phyloP scores from a whole-genome alignment of 2,888 invertebrate species.

The Neelides folsomi region DNA sequence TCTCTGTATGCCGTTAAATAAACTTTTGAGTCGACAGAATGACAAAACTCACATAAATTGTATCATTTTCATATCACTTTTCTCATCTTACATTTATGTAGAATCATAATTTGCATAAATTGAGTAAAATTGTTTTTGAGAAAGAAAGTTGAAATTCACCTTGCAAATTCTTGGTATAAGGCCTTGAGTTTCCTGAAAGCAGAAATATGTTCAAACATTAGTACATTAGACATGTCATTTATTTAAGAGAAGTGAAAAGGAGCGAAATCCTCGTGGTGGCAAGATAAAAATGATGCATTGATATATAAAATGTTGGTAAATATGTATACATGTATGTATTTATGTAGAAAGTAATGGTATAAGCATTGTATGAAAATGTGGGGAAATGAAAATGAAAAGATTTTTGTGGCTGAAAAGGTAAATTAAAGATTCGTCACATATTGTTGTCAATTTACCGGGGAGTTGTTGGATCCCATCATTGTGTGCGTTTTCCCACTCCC shows the following conservation, averaged over 20 bases:
- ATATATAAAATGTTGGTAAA: too few relatives aligned
- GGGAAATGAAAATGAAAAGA: too few relatives aligned
- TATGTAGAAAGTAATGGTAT: too few relatives aligned
- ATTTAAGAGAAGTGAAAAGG: neutral
- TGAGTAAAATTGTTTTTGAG: neutral
- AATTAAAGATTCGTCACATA: neutral
- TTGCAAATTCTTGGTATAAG: slow-evolving; percentile 75
- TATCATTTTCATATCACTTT: too few relatives aligned
- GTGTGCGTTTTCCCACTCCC: slow-evolving; percentile 84
- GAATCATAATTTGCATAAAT: neutral
- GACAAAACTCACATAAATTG: too few relatives aligned
- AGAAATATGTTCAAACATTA: slow-evolving; percentile 1
- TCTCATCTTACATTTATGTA: too few relatives aligned
- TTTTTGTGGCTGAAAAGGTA: neutral
- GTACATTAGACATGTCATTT: neutral
- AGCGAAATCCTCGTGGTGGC: neutral
- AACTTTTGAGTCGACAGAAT: too few relatives aligned
- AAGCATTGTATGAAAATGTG: too few relatives aligned
- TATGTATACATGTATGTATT: too few relatives aligned
- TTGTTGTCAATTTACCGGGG: slow-evolving; percentile 40
- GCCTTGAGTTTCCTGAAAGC: slow-evolving; percentile 57
- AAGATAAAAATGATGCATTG: too few relatives aligned
- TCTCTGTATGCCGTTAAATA: too few relatives aligned
- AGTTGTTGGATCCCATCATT: slow-evolving; percentile 64
- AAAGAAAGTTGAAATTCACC: slow-evolving; percentile 18